Evolutionary conservation across 2,113 vertebrate genomes (phyloP).

Genomic region (Butorides virescens): DNA sequence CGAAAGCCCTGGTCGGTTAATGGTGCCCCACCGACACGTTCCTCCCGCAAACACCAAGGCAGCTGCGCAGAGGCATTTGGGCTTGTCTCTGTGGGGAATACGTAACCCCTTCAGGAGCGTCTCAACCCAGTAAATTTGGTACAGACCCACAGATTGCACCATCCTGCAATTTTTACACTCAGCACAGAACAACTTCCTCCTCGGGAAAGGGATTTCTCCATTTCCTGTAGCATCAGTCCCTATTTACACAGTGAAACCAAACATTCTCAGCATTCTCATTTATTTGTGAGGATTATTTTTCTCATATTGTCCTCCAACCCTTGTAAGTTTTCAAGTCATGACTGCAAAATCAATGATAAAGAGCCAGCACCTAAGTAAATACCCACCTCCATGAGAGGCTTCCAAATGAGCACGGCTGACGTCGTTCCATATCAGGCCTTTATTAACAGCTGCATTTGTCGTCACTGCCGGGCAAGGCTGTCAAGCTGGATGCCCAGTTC

Average conservation of each 20-base stretch:
- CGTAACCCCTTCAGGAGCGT: background rate
- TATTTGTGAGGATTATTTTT: background rate
- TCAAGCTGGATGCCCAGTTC: background rate
- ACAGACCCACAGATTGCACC: background rate
- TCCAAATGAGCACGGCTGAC: background rate
- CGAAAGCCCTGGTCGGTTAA: background rate
- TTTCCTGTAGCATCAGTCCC: background rate
- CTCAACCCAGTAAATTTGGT: background rate
- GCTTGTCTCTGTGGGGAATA: background rate
- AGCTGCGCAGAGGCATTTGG: background rate
- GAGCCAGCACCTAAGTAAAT: background rate
- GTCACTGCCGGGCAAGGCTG: background rate
- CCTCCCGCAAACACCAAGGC: background rate
- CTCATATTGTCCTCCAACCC: background rate
- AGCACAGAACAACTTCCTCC: background rate
- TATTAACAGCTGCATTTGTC: background rate
- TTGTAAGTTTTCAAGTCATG: background rate
- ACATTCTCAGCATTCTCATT: background rate
- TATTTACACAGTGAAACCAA: background rate
- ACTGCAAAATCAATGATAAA: constrained; percentile 18
- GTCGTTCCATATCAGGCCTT: background rate
- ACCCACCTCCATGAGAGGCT: background rate
- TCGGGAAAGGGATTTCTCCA: background rate
- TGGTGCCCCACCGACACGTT: accelerated
- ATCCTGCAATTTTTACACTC: background rate